A percentile compares a stretch with the other conserved stretches of the same genome.
Conservation (phyloP, 2,888 invertebrate genomes). For the Hypselothyrea guttata region DNA sequence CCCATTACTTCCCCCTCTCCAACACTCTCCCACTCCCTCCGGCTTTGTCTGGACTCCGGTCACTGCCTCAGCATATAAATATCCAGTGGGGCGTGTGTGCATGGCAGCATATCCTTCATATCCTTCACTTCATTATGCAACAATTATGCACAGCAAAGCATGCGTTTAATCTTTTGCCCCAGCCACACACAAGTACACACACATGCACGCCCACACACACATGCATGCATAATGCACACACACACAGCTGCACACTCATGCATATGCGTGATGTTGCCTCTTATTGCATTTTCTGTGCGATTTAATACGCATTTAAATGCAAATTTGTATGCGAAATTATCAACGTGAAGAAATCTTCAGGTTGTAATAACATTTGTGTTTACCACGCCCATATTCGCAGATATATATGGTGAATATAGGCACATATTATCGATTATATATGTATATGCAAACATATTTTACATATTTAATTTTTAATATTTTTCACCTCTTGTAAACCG, state of each 20-base stretch:
- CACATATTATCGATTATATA: too few relatives aligned
- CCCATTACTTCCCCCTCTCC: background rate
- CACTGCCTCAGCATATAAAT: constrained; percentile 64
- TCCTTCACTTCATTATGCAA: constrained; percentile 77
- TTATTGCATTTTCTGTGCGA: constrained; percentile 66
- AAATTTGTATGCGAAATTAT: constrained; percentile 68
- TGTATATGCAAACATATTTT: background rate
- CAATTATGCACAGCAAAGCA: constrained; percentile 77
- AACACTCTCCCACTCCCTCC: background rate
- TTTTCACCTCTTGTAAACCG: too few relatives aligned
- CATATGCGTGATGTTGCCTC: constrained; percentile 6
- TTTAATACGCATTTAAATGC: constrained; percentile 73
- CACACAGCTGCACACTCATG: too few relatives aligned
- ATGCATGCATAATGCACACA: background rate
- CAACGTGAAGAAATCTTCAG: constrained; percentile 71
- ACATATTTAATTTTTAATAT: too few relatives aligned
- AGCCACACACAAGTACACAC: constrained; percentile 37
- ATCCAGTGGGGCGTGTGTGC: constrained; percentile 60
- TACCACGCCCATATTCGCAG: constrained; percentile 11
- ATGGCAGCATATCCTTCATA: constrained; percentile 69
- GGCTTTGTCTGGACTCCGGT: constrained; percentile 29
- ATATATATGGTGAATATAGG: background rate
- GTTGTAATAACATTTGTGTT: constrained; percentile 62
- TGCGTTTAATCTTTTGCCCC: constrained; percentile 74
- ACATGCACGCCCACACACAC: background rate